These are phyloP conservation scores for Phymorhynchus buccinoides DNA, from an alignment of 1,140 invertebrate genomes.

Conservation along the genomic window DNA sequence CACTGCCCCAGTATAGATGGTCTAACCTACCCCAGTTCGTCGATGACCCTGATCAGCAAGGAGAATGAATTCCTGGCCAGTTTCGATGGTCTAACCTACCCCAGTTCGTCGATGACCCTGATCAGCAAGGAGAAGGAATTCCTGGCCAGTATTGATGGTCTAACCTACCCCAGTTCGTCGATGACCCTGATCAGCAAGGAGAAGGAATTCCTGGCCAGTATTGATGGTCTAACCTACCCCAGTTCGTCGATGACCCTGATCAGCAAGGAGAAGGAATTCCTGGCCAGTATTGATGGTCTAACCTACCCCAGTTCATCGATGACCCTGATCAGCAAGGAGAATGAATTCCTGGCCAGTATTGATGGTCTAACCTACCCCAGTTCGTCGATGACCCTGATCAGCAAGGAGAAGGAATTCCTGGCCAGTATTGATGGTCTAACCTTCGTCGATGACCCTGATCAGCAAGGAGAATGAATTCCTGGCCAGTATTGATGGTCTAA, in stretches of 20 bases:
- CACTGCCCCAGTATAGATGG: too few species aligned
- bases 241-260: constrained; percentile 94
- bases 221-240: constrained; percentile 92
- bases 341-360: constrained; percentile 88
- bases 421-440: too few species aligned
- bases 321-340: constrained; percentile 90
- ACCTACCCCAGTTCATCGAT: constrained; percentile 95
- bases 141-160: too few species aligned
- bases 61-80: constrained; percentile 90
- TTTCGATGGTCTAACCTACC: constrained; percentile 89
- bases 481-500: too few species aligned
- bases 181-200: constrained; percentile 92
- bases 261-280: constrained; percentile 90
- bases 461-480: too few species aligned
- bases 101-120: constrained; percentile 92
- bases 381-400: constrained; percentile 93
- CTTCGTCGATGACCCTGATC: too few species aligned
- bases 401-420: constrained; percentile 88
- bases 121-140: constrained; percentile 92
- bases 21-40: constrained; percentile 93
- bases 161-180: constrained; percentile 92
- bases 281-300: too few species aligned
- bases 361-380: constrained; percentile 93
- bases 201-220: constrained; percentile 89
- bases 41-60: constrained; percentile 91